Evolutionary conservation across 2,888 invertebrate genomes (phyloP), one percentile per base, ranked within the genome.

Genomic region (Cyrtodaria siliqua): DNA sequence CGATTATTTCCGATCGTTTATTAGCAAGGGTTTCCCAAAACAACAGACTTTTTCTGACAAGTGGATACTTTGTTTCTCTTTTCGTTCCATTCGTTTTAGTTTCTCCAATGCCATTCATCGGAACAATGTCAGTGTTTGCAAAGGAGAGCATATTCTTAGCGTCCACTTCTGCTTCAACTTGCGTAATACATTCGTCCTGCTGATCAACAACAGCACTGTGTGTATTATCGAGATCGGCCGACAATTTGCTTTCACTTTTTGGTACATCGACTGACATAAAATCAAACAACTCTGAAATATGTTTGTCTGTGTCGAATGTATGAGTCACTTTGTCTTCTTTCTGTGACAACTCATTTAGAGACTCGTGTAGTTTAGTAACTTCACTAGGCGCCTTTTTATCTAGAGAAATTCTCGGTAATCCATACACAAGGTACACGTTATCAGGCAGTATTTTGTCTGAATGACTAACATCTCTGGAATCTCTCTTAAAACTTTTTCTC

Each of bases 21-120:
- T 56, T 26, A 8, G 78, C 72, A 3, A 78, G 52, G 50, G 50
- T 68, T 40, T 78, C 69, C 78, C 78, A 78, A 18, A 78, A 78
- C 18, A 69, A 29, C n/a, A 64, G 52, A 50, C 78, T 78, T 56
- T 64, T 78, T 23, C 72, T 78, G 0, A 69, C 78, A 1, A 68
- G 40, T 4, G 69, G 72, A 26, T 67, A 29, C 42, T 44, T 20
- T 26, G 53, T 24, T 3, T 29, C 61, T 20, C n/a, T 33, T 18
- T 50, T 50, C 2, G 33, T 33, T 4, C 6, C 33, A 33, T 33
- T 4, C 12, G 6, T 33, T 4, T 33, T 33, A 4, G 33, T 33
- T 33, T 8, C 33, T 8, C 12, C 33, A 33, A 33, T 12, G 12
- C 33, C 33, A 33, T 33, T 33, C 33, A 33, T 8, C 4, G 6